Base-by-base conservation (phyloP, 2,888 invertebrate genomes). In the Byasa hedistus region DNA sequence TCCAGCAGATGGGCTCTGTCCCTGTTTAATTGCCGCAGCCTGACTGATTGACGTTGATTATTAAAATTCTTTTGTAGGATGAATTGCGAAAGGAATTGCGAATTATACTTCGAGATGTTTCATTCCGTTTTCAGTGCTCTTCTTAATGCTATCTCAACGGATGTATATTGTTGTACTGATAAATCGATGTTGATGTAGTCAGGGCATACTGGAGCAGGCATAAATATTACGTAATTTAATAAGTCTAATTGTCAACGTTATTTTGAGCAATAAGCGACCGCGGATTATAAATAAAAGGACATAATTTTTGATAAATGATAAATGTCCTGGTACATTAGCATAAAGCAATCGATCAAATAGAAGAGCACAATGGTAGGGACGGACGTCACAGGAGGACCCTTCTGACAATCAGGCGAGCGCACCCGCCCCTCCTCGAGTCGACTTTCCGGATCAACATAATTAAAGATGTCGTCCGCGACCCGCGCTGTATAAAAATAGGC, bases 11-110 rank as follows among this genome's bases (percentile, higher is more conserved):
- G 77, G 83, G 81, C 57, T 57, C 52, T 57, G 52, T 57, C 76
- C 77, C 76, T 75, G 77, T 80, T 79, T 86, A 85, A 85, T 86
- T 85, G 83, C 75, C 78, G 51, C 64, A 82, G 81, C 82, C 82
- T 79, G 76, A 72, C 54, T 63, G 67, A 69, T 70, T 64, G 70
- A 68, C 70, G 64, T 27, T 61, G 27, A 48, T 65, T 65, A 36
- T 56, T 57, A 22, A 54, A 32, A 48, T 59, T 39, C 48, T 36
- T 61, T 55, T 39, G 36, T 54, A 23, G 17, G 21, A 32, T 32
- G 32, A 32, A 32, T 32, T 32, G 32, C 32, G 10, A 32, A 32
- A 32, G 0, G n/a, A n/a, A n/a, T n/a, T n/a, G 32, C 32, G 32
- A 32, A 32, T 32, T 32, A 32, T 32, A 32, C 32, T 32, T 32